Evolutionary conservation across 2,113 vertebrate genomes (phyloP).

Genomic region (Hypanus sabinus): DNA sequence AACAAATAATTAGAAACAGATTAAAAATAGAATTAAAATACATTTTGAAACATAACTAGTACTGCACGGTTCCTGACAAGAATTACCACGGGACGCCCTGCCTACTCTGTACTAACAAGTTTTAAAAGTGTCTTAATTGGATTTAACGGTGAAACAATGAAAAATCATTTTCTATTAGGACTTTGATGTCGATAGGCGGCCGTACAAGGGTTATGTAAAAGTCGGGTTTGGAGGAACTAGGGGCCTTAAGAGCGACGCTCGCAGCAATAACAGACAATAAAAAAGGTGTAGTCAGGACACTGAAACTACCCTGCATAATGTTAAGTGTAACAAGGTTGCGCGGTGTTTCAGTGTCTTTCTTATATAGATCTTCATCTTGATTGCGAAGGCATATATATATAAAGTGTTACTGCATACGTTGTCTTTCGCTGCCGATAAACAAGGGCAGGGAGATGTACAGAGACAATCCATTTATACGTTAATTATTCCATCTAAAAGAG

Average conservation of each 20-base stretch:
- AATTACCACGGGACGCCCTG: slow-evolving; percentile 31
- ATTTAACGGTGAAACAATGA: slow-evolving; percentile 38
- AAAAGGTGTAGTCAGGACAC: not conserved
- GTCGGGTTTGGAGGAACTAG: slow-evolving; percentile 18
- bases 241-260: slow-evolving; percentile 1
- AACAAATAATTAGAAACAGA: slow-evolving; percentile 18
- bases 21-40: not conserved
- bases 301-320: slow-evolving; percentile 7
- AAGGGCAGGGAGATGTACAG: not conserved
- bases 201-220: slow-evolving; percentile 19
- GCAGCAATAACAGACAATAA: slow-evolving; percentile 20
- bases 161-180: slow-evolving; percentile 29
- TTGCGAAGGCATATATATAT: slow-evolving; percentile 8
- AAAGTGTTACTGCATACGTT: slow-evolving; percentile 15
- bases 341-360: not conserved
- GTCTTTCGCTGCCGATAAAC: not conserved
- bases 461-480: slow-evolving; percentile 60
- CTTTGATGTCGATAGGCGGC: slow-evolving; percentile 36
- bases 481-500: slow-evolving; percentile 55
- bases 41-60: not conserved
- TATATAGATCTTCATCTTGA: not conserved
- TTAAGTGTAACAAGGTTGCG: not conserved
- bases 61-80: slow-evolving; percentile 1
- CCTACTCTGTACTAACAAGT: slow-evolving; percentile 21
- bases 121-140: slow-evolving; percentile 35